Percentiles rank a stretch among this genome's conserved stretches.
Evolutionary conservation across 2,113 vertebrate genomes (phyloP).

Genomic region (Notothenia rossii): DNA sequence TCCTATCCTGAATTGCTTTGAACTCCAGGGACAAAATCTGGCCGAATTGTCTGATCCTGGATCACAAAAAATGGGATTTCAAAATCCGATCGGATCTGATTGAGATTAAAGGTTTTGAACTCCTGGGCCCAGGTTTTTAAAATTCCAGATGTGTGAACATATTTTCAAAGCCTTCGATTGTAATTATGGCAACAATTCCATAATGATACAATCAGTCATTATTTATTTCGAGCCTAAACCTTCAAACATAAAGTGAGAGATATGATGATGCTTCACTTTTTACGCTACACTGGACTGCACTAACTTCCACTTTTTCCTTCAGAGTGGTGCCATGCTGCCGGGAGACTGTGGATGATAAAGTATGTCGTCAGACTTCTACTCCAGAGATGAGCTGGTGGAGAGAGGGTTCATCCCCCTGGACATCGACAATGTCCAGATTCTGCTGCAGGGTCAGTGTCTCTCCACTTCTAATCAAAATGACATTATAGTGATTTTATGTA

Average conservation of each 20-base stretch:
- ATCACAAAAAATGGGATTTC: too few species aligned
- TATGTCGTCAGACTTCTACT: conserved; percentile 73
- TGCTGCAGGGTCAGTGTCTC: conserved; percentile 81
- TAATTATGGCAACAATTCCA: background rate
- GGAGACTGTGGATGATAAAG: conserved; percentile 42
- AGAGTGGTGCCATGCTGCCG: conserved; percentile 65
- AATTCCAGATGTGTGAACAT: background rate
- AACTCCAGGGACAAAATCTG: too few species aligned
- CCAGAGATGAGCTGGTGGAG: conserved; percentile 61
- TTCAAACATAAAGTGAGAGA: background rate
- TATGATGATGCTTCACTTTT: background rate
- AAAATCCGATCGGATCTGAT: too few species aligned
- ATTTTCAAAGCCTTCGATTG: background rate
- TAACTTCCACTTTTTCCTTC: background rate
- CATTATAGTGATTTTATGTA: too few species aligned
- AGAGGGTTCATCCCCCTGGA: conserved; percentile 77
- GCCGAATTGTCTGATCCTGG: too few species aligned
- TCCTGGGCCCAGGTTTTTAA: too few species aligned
- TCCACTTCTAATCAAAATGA: too few species aligned
- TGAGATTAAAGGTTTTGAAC: too few species aligned
- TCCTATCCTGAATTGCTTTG: too few species aligned
- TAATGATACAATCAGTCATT: too few species aligned
- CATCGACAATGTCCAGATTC: conserved; percentile 84
- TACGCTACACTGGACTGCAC: background rate
- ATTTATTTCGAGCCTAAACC: too few species aligned